Evolutionary conservation across 2,797 vertebrate species (phyloP), one percentile per base, ranked within the genome.

Genomic region (Pseudomugil tenellus): DNA sequence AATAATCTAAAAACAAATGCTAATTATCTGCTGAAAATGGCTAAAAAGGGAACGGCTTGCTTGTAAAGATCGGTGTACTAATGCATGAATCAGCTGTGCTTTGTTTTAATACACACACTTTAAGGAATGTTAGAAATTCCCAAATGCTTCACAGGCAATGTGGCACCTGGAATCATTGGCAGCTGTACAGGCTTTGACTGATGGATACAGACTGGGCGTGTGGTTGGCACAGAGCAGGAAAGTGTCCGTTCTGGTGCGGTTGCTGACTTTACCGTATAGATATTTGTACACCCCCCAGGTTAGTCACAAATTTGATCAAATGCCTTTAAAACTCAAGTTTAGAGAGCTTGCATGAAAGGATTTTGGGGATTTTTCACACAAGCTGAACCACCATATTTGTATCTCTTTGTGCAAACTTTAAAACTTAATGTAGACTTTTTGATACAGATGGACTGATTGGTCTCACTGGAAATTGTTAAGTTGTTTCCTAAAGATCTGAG

Each of bases 381-480:
- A n/a, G 16, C 58, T 28, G 70, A 65, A 69, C 76, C 74, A 16
- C 76, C 82, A 89, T 84, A 89, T 90, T 92, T 92, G 89, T 63
- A 51, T 86, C 68, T 64, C 58, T 26, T 41, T 8, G 8, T 16
- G 58, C 58, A 5, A 54, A 2, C 79, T 83, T 90, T 91, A 83
- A 91, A 92, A 91, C 73, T 12, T 58, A 66, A 61, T 5, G 41
- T 64, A 25, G 72, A 74, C 74, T 62, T 86, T 87, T 63, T 72
- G 81, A 91, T 86, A 90, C 85, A 84, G 76, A 83, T 65, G 69
- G 79, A 76, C 63, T 7, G 34, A 19, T 72, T 26, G 66, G 64
- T 68, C 67, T 64, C 39, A 67, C 57, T 49, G 54, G 63, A 83
- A 89, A 81, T 83, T 72, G 72, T 72, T 29, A 72, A 72, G 46